Conservation (phyloP, 2,797 vertebrate genomes). For the Cercopithecus petaurista region DNA sequence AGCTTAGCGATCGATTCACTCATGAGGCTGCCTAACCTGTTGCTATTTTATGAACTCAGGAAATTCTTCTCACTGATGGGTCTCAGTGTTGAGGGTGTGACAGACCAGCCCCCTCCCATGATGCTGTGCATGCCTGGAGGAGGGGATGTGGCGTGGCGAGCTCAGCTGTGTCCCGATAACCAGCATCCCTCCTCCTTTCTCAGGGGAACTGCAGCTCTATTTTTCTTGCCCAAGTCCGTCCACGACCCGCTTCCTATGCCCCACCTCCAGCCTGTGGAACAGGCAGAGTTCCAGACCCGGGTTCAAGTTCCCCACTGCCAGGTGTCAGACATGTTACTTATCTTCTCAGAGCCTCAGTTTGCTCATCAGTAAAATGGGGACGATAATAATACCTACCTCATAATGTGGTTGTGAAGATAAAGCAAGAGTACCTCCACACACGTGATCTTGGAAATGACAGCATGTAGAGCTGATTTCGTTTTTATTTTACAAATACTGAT, state of each 20-base stretch:
- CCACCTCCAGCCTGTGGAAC: too few relatives aligned
- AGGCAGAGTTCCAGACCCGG: background rate
- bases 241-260: rapidly evolving
- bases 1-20: background rate
- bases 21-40: background rate
- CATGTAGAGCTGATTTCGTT: rapidly evolving
- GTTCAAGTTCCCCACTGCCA: background rate
- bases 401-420: background rate
- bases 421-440: background rate
- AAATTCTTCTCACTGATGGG: background rate
- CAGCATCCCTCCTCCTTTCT: background rate
- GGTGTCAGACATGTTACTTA: background rate
- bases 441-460: background rate
- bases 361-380: background rate
- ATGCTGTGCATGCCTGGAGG: rapidly evolving
- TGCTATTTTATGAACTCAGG: background rate
- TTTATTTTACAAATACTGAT: too few relatives aligned
- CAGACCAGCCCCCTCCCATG: too few relatives aligned
- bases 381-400: background rate
- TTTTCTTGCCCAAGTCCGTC: background rate
- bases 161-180: rapidly evolving
- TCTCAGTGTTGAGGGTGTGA: background rate
- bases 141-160: rapidly evolving
- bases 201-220: background rate
- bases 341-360: background rate